Conservation (phyloP, 2,888 invertebrate genomes). For the Tridacna crocea region DNA sequence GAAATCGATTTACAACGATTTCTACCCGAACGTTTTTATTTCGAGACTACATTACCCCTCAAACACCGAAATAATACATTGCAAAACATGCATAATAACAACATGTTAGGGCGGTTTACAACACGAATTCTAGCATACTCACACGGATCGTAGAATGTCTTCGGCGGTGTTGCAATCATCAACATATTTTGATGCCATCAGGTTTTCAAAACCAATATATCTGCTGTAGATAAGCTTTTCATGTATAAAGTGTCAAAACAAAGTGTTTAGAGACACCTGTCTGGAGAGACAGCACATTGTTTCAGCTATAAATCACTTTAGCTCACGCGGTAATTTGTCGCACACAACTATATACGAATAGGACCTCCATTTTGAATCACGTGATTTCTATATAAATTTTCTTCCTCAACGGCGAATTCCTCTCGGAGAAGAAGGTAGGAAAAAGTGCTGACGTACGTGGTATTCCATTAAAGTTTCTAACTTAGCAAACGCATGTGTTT, state of each 20-base stretch:
- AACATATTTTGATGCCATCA: conserved; percentile 45
- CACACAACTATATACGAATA: conserved; percentile 18
- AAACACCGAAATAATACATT: background rate
- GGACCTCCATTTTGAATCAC: conserved; percentile 41
- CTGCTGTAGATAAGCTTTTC: background rate
- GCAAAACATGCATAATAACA: background rate
- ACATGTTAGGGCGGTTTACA: background rate
- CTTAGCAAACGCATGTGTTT: background rate
- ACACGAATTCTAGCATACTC: conserved; percentile 4
- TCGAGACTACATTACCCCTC: no score
- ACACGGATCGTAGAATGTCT: conserved; percentile 1
- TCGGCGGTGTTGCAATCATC: conserved; percentile 19
- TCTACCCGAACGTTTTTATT: no score
- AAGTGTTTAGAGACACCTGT: background rate
- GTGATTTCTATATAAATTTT: conserved; percentile 32
- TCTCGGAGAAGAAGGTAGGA: background rate
- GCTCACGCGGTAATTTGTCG: conserved; percentile 8
- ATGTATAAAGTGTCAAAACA: background rate
- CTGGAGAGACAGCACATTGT: background rate
- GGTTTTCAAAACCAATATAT: background rate
- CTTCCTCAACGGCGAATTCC: conserved; percentile 5
- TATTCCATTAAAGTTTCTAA: background rate
- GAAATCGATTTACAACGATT: no score
- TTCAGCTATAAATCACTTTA: conserved; percentile 9
- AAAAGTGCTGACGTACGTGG: background rate